Evolutionary conservation across 1,140 invertebrate genomes (phyloP), one percentile per base, ranked within the genome.

Genomic region (Delia radicum): DNA sequence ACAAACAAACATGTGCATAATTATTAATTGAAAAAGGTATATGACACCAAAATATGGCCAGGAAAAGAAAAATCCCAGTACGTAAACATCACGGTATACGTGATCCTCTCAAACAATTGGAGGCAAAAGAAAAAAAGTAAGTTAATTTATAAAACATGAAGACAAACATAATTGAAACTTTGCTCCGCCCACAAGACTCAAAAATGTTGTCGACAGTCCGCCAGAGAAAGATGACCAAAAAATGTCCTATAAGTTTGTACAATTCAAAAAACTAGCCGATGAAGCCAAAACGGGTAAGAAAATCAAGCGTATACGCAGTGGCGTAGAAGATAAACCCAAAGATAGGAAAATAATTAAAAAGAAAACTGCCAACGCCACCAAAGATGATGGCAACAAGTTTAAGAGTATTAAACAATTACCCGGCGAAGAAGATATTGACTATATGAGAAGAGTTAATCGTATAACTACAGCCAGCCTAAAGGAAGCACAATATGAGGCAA

Each of bases 401-500:
- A 62, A 21, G 0, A 78, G 79, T 18, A 84, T 86, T 10, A 79
- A 82, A 48, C 89, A 90, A 78, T 81, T 79, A 42, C 79, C 81
- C 3, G 87, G 86, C 18, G 90, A 91, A 80, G 83, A 75, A 15
- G 76, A 85, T 2, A 55, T 81, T 26, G 79, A 80, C n/a, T 91
- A 91, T 73, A 77, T 89, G 75, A 76, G 85, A 4, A 79, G 90
- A 46, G 87, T 91, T 0, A 87, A 86, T 74, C 82, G 82, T 48
- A 89, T 89, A 48, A 89, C 89, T 2, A 77, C 86, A 1, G 82
- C 83, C 28, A 89, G 89, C 33, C 72, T 90, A 0, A 87, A 87
- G 12, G 89, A 90, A 78, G 87, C 89, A 3, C 82, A 85, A 21
- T 90, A 90, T 76, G 90, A 90, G 76, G 85, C 86, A 3, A 90